Base-by-base conservation (phyloP, 2,113 vertebrate genomes). In the Pachyramphus minor region DNA sequence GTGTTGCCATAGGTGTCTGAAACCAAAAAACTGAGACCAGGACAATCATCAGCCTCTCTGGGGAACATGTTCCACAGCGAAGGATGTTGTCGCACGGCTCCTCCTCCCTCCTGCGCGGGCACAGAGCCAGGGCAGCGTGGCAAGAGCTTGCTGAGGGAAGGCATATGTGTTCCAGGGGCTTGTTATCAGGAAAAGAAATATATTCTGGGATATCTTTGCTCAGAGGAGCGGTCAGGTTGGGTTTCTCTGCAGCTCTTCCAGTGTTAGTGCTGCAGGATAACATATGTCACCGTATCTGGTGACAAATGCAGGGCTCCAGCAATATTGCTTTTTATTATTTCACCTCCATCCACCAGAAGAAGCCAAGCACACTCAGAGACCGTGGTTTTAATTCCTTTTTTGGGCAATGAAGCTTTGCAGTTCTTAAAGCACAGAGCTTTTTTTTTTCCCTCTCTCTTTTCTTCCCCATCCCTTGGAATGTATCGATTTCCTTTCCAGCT, bases 341-440 rank as follows among this genome's bases (percentile, higher is more conserved):
- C n/a, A 66, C 42, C 14, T 84, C 49, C 30, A 23, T n/a, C 47
- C 55, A 44, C 56, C 42, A 71, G 81, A 47, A 56, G 55, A 47
- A 83, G 21, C n/a, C 2, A 0, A 62, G 30, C 3, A 2, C 4
- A 31, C 17, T 28, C 5, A 0, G 49, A 76, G 12, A 45, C 8
- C 2, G 1, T 5, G 1, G 8, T 33, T 87, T 72, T 49, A 71
- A 58, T 53, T 72, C 47, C 21, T 83, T 63, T 63, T 76, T 37
- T 52, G 35, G 12, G 10, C 77, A 76, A 53, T 2, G 13, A 76
- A 63, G 15, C 12, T 78, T 90, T 87, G 25, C 21, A 44, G 23
- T 33, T 28, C n/a, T 60, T 19, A 9, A 41, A 74, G 18, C 25
- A 64, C 22, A 55, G 21, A 41, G 6, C 10, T n/a, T 14, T 20